Percentiles rank a stretch among this genome's conserved stretches.
Evolutionary conservation across 2,797 vertebrate species (phyloP).

Genomic region (Oceanodroma leucorhoa): DNA sequence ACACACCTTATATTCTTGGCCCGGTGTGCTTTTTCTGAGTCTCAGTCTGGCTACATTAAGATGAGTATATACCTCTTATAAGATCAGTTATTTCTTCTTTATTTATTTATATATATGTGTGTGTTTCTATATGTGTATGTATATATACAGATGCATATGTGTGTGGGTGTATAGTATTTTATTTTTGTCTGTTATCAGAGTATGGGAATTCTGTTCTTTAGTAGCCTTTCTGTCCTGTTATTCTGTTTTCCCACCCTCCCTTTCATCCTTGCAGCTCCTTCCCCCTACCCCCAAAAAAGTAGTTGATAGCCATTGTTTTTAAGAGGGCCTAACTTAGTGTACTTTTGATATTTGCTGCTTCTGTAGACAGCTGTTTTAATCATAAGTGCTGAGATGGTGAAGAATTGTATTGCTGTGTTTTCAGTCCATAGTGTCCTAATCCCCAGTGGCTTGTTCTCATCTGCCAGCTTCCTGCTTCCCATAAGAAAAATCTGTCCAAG

Average conservation of each 20-base stretch:
- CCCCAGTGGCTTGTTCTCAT: neutral
- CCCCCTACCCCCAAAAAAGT: neutral
- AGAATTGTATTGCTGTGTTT: neutral
- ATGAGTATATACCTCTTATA: neutral
- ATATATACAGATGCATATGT: no score
- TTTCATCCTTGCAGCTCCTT: neutral
- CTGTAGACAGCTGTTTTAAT: neutral
- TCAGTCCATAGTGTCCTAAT: neutral
- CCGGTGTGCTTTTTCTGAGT: neutral
- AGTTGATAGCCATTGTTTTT: neutral
- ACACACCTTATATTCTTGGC: neutral
- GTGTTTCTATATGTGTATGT: neutral
- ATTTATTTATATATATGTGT: neutral
- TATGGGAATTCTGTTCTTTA: neutral
- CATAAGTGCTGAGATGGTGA: neutral
- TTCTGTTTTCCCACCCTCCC: neutral
- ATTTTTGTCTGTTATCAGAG: neutral
- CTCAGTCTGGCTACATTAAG: neutral
- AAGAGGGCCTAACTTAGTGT: neutral
- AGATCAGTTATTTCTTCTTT: neutral
- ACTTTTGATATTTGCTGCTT: neutral
- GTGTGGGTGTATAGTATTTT: neutral
- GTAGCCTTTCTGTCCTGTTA: neutral
- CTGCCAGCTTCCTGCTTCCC: slow-evolving; percentile 31
- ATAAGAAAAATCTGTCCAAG: neutral